A percentile compares a stretch with the other conserved stretches of the same genome.
Conservation (phyloP, 2,797 vertebrate genomes). For the Hemitrygon akajei region DNA sequence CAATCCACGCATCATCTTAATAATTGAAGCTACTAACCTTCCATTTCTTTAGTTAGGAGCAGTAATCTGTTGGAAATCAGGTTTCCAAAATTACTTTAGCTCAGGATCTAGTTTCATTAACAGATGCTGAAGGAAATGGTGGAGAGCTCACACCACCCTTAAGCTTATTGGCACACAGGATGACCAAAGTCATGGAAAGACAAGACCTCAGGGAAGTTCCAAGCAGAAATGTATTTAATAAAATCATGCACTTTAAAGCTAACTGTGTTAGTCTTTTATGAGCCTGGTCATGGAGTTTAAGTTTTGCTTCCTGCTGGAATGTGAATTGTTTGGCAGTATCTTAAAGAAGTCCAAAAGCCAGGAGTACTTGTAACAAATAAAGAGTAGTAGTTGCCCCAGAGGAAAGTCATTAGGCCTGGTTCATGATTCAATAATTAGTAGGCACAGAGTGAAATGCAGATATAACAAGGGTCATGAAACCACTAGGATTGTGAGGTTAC, state of each 20-base stretch:
- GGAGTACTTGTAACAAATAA: neutral
- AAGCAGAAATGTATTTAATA: neutral
- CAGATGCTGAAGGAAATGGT: no score
- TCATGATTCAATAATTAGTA: neutral
- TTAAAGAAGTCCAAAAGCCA: neutral
- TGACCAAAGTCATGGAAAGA: neutral
- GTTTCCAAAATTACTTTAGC: no score
- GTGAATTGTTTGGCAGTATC: neutral
- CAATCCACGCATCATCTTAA: no score
- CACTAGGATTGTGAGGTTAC: neutral
- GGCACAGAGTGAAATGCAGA: neutral
- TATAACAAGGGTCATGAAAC: neutral
- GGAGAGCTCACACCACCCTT: no score
- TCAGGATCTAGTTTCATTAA: no score
- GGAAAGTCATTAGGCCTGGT: neutral
- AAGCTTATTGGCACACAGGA: no score
- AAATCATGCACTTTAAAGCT: neutral
- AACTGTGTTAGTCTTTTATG: neutral
- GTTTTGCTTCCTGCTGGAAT: neutral
- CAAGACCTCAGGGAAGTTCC: neutral
- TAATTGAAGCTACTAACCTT: no score
- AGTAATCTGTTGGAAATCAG: no score
- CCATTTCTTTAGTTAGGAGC: no score
- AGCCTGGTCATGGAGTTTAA: neutral
- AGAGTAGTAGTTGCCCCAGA: neutral